Conservation (phyloP, 2,888 invertebrate species). For the Vannuccia rotundouncinata region DNA sequence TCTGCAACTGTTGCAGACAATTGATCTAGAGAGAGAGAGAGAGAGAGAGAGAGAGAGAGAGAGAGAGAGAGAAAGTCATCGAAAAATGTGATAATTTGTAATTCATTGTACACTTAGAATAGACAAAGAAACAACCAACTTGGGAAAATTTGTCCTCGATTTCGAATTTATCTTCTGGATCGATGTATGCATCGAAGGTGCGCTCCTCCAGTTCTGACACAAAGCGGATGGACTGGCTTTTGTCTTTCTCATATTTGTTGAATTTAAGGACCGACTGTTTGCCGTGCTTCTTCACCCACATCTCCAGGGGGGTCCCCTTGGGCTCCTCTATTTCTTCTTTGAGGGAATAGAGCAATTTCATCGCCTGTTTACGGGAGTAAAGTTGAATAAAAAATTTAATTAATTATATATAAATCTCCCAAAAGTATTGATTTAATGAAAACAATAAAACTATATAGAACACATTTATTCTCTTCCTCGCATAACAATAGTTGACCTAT, state of each 20-base stretch:
- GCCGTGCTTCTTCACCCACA: slow-evolving; percentile 83
- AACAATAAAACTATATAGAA: no score
- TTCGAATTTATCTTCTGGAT: slow-evolving; percentile 78
- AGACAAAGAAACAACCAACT: no score
- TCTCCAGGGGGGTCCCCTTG: slow-evolving; percentile 73
- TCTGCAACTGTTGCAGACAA: slow-evolving; percentile 81
- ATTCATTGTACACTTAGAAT: no score
- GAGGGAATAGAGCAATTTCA: slow-evolving; percentile 79
- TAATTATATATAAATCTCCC: no score
- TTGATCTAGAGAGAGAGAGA: slow-evolving; percentile 64
- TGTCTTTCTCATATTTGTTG: background rate
- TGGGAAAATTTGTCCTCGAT: no score
- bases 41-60: background rate
- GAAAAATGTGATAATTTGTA: background rate
- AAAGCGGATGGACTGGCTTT: background rate
- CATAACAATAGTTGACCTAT: no score
- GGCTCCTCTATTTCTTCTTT: slow-evolving; percentile 68
- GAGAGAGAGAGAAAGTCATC: no score
- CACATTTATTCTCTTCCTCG: no score
- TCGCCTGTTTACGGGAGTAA: slow-evolving; percentile 62
- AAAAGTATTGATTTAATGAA: no score
- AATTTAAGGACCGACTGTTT: slow-evolving; percentile 58
- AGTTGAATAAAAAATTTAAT: no score
- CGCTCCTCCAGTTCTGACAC: slow-evolving; percentile 53
- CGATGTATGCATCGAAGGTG: slow-evolving; percentile 85